These are phyloP conservation scores for Bergia sp. DNA, from an alignment of 92 coral and sea anemone species.

Conservation along the genomic window DNA sequence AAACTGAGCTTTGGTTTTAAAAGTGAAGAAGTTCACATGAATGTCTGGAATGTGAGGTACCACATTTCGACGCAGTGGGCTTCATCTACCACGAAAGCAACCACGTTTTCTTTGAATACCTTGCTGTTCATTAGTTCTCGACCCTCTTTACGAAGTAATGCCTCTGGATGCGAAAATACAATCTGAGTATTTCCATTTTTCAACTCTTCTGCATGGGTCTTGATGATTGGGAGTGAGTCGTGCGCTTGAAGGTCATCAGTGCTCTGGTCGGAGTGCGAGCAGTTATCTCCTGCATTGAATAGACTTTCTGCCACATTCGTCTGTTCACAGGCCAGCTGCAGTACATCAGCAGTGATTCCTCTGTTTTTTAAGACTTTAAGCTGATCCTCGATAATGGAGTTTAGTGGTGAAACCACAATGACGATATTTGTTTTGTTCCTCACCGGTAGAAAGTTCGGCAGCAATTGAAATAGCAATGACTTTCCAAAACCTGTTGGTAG, in stretches of 20 bases:
- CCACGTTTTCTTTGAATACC: conserved; percentile 57
- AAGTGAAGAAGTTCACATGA: not conserved
- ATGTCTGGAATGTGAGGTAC: conserved; percentile 22
- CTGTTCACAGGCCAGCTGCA: conserved; percentile 51
- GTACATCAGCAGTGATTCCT: conserved; percentile 60
- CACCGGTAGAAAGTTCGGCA: conserved; percentile 64
- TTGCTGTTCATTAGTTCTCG: conserved; percentile 48
- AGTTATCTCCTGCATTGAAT: conserved; percentile 28
- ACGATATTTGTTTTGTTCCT: conserved; percentile 64
- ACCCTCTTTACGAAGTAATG: conserved; percentile 46
- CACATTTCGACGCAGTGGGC: conserved; percentile 66
- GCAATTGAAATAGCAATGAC: conserved; percentile 70
- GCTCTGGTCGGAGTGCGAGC: not conserved
- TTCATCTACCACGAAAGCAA: conserved; percentile 60
- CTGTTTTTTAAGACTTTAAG: conserved; percentile 55
- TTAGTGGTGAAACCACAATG: conserved; percentile 67
- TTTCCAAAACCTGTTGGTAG: conserved; percentile 76
- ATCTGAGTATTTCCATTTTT: conserved; percentile 5
- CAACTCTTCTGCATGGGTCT: not conserved
- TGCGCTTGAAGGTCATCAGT: not conserved
- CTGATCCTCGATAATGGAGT: conserved; percentile 74
- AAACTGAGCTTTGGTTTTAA: not conserved
- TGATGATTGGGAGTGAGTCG: not conserved
- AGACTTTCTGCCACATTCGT: conserved; percentile 51
- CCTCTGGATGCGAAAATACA: conserved; percentile 57